Evolutionary conservation across 1,140 invertebrate genomes (phyloP), one percentile per base, ranked within the genome.

Genomic region (Macrobrachium nipponense): DNA sequence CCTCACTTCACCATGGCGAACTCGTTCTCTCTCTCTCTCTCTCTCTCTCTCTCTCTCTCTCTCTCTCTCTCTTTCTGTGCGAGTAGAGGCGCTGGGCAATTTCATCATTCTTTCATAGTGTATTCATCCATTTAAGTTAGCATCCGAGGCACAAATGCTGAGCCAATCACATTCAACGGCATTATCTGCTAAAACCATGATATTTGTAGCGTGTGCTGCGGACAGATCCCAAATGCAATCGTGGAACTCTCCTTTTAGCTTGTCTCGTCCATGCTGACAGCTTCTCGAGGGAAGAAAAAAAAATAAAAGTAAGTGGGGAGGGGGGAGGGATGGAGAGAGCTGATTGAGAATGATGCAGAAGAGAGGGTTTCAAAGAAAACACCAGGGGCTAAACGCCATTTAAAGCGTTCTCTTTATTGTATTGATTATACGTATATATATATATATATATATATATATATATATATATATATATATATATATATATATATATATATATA

Each of bases 51-150:
- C 68, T 43, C 27, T 43, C 27, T 43, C 15, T 23, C 5, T 72
- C 20, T 72, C 20, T 43, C 68, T 23, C 68, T 14, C 68, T 43
- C 27, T 43, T 4, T 43, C 68, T 72, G 17, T 15, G 72, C 72
- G 14, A 51, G 6, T 14, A 51, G 36, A 73, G 36, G 1, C 64
- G n/a, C n/a, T 10, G 14, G n/a, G n/a, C 64, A n/a, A n/a, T n/a
- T 51, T 17, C 20, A 51, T 11, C 18, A 73, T 18, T 73, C 43
- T 73, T 73, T 73, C 72, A 43, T 17, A 44, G 72, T n/a, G 43
- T 44, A 73, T 73, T 73, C 72, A 73, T 73, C 72, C 72, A 73
- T 73, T 73, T 73, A 73, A 73, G 36, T 73, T 73, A 73, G 36
- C 58, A 73, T 51, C 72, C 43, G 27, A 14, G 43, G 72, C 72